These are phyloP conservation scores for Anabacerthia variegaticeps DNA, from an alignment of 2,797 vertebrate genomes.

Conservation along the genomic window DNA sequence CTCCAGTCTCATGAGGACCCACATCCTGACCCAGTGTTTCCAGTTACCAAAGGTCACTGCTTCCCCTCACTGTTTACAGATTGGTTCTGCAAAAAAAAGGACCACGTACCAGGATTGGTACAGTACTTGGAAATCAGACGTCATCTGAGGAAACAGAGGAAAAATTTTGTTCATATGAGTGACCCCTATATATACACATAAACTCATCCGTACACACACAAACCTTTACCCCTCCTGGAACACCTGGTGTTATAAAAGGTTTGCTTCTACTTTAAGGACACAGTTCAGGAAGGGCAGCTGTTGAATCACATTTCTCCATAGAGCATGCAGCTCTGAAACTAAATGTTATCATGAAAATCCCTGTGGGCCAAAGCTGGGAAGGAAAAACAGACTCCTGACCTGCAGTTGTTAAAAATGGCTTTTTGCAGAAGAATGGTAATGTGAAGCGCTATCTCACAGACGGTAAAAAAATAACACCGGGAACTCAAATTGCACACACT, in stretches of 20 bases:
- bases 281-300: conserved; percentile 27
- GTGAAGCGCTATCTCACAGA: neutral
- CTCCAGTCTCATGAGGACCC: neutral
- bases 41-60: neutral
- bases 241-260: neutral
- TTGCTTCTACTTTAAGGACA: conserved; percentile 38
- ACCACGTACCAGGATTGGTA: neutral
- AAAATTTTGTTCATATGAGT: neutral
- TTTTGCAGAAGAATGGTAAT: conserved; percentile 46
- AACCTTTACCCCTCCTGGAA: neutral
- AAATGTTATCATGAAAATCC: conserved; percentile 64
- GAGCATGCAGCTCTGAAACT: neutral
- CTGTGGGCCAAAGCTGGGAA: conserved; percentile 28
- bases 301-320: conserved; percentile 43
- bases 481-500: neutral
- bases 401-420: conserved; percentile 58
- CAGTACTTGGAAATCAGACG: neutral
- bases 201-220: neutral
- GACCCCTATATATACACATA: neutral
- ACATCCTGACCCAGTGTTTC: accelerated
- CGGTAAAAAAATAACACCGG: neutral
- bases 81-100: neutral
- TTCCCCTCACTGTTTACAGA: neutral
- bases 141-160: neutral
- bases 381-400: conserved; percentile 50